phyloP scores from a whole-genome alignment of 2,888 invertebrate species.

The Nephrotoma appendiculata region DNA sequence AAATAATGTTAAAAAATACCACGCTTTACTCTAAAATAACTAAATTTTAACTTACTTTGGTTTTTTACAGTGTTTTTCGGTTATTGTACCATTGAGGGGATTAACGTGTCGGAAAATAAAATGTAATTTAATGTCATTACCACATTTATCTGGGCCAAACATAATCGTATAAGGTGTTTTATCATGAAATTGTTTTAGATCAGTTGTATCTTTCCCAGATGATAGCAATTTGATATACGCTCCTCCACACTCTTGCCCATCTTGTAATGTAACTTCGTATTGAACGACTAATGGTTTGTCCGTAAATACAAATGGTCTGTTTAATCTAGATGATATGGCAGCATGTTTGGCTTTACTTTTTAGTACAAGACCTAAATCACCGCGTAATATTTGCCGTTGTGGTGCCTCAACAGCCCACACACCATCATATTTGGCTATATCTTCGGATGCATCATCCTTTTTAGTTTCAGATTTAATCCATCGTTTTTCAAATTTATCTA shows the following conservation, averaged over 20 bases:
- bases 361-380: slow-evolving; percentile 76
- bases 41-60: slow-evolving; percentile 40
- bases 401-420: slow-evolving; percentile 63
- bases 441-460: slow-evolving; percentile 76
- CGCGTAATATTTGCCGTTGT: slow-evolving; percentile 57
- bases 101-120: slow-evolving; percentile 92
- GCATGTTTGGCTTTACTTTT: slow-evolving; percentile 95
- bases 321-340: slow-evolving; percentile 69
- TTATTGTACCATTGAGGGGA: slow-evolving; percentile 74
- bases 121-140: slow-evolving; percentile 83
- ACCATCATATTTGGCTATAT: slow-evolving; percentile 91
- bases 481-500: slow-evolving; percentile 49
- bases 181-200: slow-evolving; percentile 75
- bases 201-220: slow-evolving; percentile 47
- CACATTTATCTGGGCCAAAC: slow-evolving; percentile 99
- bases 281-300: slow-evolving; percentile 79
- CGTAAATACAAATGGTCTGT: slow-evolving; percentile 67
- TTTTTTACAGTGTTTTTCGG: slow-evolving; percentile 94
- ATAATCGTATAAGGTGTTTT: slow-evolving; percentile 97
- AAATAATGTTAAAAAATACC: neutral
- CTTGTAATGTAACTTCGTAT: slow-evolving; percentile 82
- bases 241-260: slow-evolving; percentile 97
- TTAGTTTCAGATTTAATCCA: slow-evolving; percentile 87
- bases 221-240: slow-evolving; percentile 91
- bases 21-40: neutral